Percentiles rank a stretch among this genome's conserved stretches.
Conservation (phyloP, 2,797 vertebrate species). For the Anguilla anguilla region DNA sequence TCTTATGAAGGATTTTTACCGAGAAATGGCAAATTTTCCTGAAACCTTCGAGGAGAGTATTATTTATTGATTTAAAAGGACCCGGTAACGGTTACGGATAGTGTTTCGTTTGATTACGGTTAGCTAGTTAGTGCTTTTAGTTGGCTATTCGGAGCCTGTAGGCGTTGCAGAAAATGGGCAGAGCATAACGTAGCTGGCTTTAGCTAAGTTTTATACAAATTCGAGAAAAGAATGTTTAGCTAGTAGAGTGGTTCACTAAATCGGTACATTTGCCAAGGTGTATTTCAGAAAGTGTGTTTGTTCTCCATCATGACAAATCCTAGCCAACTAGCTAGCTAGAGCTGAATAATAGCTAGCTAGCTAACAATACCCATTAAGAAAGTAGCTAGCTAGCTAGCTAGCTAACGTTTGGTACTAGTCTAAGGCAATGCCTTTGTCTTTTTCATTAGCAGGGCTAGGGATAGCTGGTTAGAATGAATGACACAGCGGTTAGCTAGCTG, state of each 20-base stretch:
- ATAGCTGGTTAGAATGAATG: not conserved
- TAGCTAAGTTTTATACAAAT: not conserved
- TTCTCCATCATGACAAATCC: conserved; percentile 11
- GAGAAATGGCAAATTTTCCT: not conserved
- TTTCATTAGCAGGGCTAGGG: not conserved
- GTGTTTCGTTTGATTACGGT: not conserved
- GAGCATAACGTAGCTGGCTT: not conserved
- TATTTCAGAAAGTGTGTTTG: not conserved
- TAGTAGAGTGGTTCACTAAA: not conserved
- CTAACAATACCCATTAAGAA: not conserved
- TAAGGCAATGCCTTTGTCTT: conserved; percentile 20
- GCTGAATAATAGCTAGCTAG: not conserved
- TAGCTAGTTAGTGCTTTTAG: not conserved
- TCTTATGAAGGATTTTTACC: not conserved
- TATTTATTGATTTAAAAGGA: not conserved
- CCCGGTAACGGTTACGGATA: not conserved
- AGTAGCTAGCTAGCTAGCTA: conserved; percentile 2
- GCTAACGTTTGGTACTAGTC: not conserved
- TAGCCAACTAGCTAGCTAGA: not conserved
- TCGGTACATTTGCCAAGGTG: not conserved
- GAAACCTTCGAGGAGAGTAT: not conserved
- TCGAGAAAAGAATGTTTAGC: not conserved
- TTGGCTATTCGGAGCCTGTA: not conserved
- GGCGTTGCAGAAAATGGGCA: conserved; percentile 10
- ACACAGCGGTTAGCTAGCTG: not conserved